Evolutionary conservation across 2,888 invertebrate species (phyloP).

Genomic region (Pheosia gnoma): DNA sequence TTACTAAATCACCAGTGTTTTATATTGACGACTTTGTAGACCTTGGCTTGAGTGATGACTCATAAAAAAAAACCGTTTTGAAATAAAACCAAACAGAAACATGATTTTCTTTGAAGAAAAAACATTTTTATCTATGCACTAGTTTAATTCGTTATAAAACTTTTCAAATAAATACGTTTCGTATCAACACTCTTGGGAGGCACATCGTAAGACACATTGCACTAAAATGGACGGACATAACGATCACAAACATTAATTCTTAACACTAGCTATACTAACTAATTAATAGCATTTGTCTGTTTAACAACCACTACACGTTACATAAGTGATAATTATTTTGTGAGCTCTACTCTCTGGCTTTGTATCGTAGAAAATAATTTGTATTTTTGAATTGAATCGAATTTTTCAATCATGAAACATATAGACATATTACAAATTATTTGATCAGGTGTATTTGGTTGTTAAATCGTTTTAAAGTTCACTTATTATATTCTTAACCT

Average conservation of each 20-base stretch:
- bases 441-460: background rate
- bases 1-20: too few relatives aligned
- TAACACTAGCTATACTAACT: slow-evolving; percentile 10
- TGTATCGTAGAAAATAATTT: too few relatives aligned
- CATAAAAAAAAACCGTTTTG: too few relatives aligned
- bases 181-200: slow-evolving; percentile 49
- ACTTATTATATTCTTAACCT: background rate
- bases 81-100: background rate
- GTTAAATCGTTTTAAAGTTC: background rate
- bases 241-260: slow-evolving; percentile 67
- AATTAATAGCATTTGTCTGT: background rate
- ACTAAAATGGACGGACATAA: slow-evolving; percentile 70
- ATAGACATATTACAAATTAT: too few relatives aligned
- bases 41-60: too few relatives aligned
- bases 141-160: slow-evolving; percentile 15
- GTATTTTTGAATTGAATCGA: too few relatives aligned
- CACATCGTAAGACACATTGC: slow-evolving; percentile 58
- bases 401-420: too few relatives aligned
- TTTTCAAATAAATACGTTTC: slow-evolving; percentile 51
- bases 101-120: background rate
- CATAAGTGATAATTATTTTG: too few relatives aligned
- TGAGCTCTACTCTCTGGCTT: too few relatives aligned
- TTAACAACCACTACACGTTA: background rate
- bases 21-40: too few relatives aligned
- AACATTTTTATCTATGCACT: slow-evolving; percentile 26